These are phyloP conservation scores for Dryas iulia DNA, from an alignment of 1,140 invertebrate species.

Conservation along the genomic window DNA sequence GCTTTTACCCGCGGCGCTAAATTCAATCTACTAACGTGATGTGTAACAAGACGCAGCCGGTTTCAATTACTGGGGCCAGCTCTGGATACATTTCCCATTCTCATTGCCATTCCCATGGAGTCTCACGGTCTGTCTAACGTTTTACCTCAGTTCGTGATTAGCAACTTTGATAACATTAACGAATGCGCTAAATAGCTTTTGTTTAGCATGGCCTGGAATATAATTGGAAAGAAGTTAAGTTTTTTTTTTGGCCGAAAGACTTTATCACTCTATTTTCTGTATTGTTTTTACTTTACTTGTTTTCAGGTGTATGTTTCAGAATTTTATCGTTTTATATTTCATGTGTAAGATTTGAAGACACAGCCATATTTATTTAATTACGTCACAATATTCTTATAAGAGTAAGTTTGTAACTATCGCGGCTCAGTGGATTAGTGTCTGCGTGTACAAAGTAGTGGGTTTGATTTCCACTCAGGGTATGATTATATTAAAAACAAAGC, in stretches of 20 bases:
- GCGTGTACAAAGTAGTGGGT: too few relatives aligned
- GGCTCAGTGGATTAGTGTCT: too few relatives aligned
- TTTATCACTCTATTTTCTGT: too few relatives aligned
- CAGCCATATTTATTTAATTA: too few relatives aligned
- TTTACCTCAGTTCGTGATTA: neutral
- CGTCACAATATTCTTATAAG: too few relatives aligned
- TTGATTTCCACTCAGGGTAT: too few relatives aligned
- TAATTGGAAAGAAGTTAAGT: neutral
- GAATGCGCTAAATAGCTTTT: neutral
- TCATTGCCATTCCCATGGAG: neutral
- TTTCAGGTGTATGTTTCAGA: too few relatives aligned
- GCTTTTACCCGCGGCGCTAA: neutral
- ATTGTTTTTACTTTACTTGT: too few relatives aligned
- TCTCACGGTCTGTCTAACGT: neutral
- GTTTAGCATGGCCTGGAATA: neutral
- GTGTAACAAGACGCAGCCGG: neutral
- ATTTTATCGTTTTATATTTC: too few relatives aligned
- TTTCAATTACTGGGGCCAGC: neutral
- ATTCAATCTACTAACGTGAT: neutral
- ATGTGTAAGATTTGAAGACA: too few relatives aligned
- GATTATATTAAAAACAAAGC: too few relatives aligned
- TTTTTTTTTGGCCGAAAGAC: neutral
- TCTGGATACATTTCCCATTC: neutral
- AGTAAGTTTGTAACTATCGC: too few relatives aligned
- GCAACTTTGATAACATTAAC: constrained; percentile 3